Conservation (phyloP, 1,140 invertebrate species). For the Aphis craccivora region DNA sequence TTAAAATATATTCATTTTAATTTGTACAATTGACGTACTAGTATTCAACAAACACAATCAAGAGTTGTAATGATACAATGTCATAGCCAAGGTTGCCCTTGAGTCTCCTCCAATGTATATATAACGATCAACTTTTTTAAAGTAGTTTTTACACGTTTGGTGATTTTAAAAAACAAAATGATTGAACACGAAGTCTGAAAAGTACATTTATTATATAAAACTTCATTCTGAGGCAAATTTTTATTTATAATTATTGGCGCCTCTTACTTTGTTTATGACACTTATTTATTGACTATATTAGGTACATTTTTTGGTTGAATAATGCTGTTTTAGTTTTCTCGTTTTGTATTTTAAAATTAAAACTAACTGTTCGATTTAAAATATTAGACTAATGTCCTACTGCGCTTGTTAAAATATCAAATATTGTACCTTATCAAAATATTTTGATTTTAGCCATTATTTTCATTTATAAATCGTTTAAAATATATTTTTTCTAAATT, state of each 20-base stretch:
- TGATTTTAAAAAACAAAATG: conserved; percentile 7
- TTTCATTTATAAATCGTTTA: neutral
- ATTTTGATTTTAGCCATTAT: neutral
- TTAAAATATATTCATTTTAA: conserved; percentile 40
- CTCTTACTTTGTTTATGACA: neutral
- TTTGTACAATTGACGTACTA: conserved; percentile 50
- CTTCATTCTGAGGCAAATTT: neutral
- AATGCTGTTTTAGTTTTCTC: neutral
- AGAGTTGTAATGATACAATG: conserved; percentile 55
- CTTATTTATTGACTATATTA: neutral
- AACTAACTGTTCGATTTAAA: neutral
- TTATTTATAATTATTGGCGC: neutral
- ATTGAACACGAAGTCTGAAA: conserved; percentile 28
- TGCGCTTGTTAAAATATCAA: neutral
- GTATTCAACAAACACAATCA: conserved; percentile 51
- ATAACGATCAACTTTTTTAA: conserved; percentile 41
- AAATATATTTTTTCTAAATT: neutral
- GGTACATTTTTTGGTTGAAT: neutral
- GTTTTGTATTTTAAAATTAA: neutral
- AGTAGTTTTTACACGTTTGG: conserved; percentile 46
- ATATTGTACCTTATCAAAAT: neutral
- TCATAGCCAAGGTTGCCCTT: conserved; percentile 58
- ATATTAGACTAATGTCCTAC: neutral
- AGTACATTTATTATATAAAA: neutral
- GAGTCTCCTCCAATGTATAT: conserved; percentile 51